Base-by-base conservation (phyloP, 2,888 invertebrate species). In the Ypsolopha sequella region DNA sequence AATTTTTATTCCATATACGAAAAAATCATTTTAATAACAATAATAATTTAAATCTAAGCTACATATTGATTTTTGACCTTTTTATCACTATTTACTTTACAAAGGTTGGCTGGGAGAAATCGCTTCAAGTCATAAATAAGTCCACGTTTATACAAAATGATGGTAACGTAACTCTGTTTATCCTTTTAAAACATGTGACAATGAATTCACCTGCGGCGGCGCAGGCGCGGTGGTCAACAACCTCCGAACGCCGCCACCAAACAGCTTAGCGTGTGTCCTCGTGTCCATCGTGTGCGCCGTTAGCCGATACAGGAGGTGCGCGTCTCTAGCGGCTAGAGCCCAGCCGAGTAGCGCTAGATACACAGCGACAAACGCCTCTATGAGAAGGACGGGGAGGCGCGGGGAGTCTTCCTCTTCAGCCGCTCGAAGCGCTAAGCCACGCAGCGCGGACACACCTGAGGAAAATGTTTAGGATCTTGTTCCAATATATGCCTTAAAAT, bases 401-500 rank as follows among this genome's bases (percentile, higher is more conserved):
- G 99, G 99, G 1, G 96, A 93, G 66, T 96, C 95, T 60, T 94
- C 94, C 65, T 97, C 96, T 67, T 99, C 99, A 59, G 97, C 96
- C 62, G 98, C 98, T 24, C 97, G 89, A 0, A 96, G 94, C 6
- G 99, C 85, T 43, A 99, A 86, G 0, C 97, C 95, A 34, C 98
- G 90, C 41, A 99, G 87, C 53, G 95, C 96, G 0, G 97, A 95
- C 0, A 99, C 98, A 9, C 99, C 87, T 87, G 55, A 7, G 14
- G 39, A 10, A 34, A 7, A 13, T 14, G 43, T n/a, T n/a, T n/a
- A n/a, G n/a, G n/a, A n/a, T n/a, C n/a, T n/a, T n/a, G n/a, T n/a
- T n/a, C n/a, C n/a, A n/a, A n/a, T n/a, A n/a, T n/a, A n/a, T n/a
- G n/a, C n/a, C n/a, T n/a, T n/a, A n/a, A n/a, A n/a, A n/a, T n/a